These are phyloP conservation scores for Microctenopoma lineatum DNA, from an alignment of 2,797 vertebrate genomes.

Conservation along the genomic window DNA sequence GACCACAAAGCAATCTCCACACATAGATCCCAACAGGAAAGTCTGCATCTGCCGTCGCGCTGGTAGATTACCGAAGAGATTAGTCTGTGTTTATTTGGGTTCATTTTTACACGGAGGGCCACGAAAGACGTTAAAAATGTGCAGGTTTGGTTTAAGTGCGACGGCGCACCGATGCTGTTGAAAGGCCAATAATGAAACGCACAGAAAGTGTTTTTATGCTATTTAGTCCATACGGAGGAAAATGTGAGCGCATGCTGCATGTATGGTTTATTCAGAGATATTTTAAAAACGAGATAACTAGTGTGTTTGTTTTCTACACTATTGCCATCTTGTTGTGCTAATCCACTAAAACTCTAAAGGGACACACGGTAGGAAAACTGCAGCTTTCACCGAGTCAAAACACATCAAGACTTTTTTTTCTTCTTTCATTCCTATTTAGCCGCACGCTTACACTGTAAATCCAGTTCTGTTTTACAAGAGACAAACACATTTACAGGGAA, in stretches of 20 bases:
- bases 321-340: slow-evolving; percentile 1
- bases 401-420: slow-evolving; percentile 11
- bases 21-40: slow-evolving; percentile 46
- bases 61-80: slow-evolving; percentile 55
- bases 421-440: slow-evolving; percentile 24
- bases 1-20: slow-evolving; percentile 37
- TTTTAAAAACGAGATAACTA: too few relatives aligned
- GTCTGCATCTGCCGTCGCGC: slow-evolving; percentile 36
- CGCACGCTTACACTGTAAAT: slow-evolving; percentile 36
- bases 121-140: slow-evolving; percentile 36
- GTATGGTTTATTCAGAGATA: slow-evolving; percentile 1
- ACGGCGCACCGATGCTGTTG: slow-evolving; percentile 60
- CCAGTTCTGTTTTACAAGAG: slow-evolving; percentile 42
- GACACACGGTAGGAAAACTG: slow-evolving; percentile 17
- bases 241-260: background rate
- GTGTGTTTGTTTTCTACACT: background rate
- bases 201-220: background rate
- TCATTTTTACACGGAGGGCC: slow-evolving; percentile 51
- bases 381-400: slow-evolving; percentile 13
- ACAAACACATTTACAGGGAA: slow-evolving; percentile 5
- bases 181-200: slow-evolving; percentile 54
- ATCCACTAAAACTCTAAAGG: slow-evolving; percentile 13
- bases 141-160: slow-evolving; percentile 55
- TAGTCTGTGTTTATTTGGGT: slow-evolving; percentile 66
- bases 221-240: slow-evolving; percentile 12